These are phyloP conservation scores for Belgica antarctica DNA, from an alignment of 2,888 invertebrate species.

Conservation along the genomic window DNA sequence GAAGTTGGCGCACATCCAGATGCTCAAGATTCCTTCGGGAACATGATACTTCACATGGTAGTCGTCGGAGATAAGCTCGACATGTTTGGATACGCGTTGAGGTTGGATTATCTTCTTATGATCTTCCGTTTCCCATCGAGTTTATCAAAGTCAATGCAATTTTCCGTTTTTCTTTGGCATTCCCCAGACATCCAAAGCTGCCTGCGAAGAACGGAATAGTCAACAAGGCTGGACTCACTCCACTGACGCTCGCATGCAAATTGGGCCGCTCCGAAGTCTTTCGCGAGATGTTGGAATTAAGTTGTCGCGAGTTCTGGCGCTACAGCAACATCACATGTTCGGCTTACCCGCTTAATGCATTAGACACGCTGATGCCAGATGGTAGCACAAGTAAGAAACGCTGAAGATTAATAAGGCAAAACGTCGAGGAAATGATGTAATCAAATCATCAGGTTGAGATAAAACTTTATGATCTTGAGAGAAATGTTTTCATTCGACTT, in stretches of 20 bases:
- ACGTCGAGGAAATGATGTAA: neutral
- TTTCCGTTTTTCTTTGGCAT: neutral
- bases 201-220: constrained; percentile 89
- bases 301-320: constrained; percentile 94
- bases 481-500: constrained; percentile 17
- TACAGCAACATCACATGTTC: constrained; percentile 99
- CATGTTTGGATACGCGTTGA: constrained; percentile 96
- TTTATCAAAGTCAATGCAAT: neutral
- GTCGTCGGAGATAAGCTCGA: constrained; percentile 96
- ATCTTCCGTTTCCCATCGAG: neutral
- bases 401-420: neutral
- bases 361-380: constrained; percentile 92
- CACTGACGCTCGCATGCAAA: constrained; percentile 93
- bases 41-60: constrained; percentile 99
- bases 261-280: constrained; percentile 95
- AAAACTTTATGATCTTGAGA: constrained; percentile 31
- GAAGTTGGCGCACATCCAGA: constrained; percentile 94
- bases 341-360: constrained; percentile 91
- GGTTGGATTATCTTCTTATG: constrained; percentile 50
- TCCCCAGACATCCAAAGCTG: constrained; percentile 71
- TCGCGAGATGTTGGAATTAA: constrained; percentile 95
- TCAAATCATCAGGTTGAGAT: constrained; percentile 33
- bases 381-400: constrained; percentile 83
- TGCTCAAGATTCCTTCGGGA: constrained; percentile 93
- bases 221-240: constrained; percentile 88